These are phyloP conservation scores for Drosophila helvetica DNA, from an alignment of 2,888 invertebrate genomes.

Conservation along the genomic window DNA sequence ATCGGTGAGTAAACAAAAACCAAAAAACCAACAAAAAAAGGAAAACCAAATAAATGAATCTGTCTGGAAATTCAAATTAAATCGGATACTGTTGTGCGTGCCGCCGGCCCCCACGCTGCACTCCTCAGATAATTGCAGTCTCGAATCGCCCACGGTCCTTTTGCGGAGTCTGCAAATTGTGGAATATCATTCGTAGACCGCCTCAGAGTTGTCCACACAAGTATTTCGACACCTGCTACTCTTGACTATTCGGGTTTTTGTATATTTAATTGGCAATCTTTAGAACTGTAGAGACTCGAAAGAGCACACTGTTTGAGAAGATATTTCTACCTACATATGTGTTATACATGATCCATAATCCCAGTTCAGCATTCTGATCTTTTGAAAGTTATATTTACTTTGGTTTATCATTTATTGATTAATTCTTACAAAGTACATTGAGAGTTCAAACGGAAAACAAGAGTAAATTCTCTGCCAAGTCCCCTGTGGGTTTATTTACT, in stretches of 20 bases:
- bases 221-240: neutral
- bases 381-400: no score
- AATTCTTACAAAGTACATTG: neutral
- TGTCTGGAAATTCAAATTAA: conserved; percentile 42
- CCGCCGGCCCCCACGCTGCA: conserved; percentile 39
- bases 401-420: no score
- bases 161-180: conserved; percentile 19
- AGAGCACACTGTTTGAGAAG: neutral
- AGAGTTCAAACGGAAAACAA: neutral
- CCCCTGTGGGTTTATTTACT: conserved; percentile 27
- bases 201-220: neutral
- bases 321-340: no score
- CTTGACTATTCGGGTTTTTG: neutral
- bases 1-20: conserved; percentile 85
- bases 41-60: neutral
- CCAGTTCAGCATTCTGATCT: no score
- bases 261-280: neutral
- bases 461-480: neutral
- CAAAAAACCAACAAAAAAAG: conserved; percentile 5
- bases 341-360: no score
- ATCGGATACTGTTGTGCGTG: conserved; percentile 30
- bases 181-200: conserved; percentile 18
- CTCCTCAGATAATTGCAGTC: conserved; percentile 30
- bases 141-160: conserved; percentile 51
- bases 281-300: neutral